phyloP scores from a whole-genome alignment of 2,888 invertebrate species.

The Napeogenes sylphis region DNA sequence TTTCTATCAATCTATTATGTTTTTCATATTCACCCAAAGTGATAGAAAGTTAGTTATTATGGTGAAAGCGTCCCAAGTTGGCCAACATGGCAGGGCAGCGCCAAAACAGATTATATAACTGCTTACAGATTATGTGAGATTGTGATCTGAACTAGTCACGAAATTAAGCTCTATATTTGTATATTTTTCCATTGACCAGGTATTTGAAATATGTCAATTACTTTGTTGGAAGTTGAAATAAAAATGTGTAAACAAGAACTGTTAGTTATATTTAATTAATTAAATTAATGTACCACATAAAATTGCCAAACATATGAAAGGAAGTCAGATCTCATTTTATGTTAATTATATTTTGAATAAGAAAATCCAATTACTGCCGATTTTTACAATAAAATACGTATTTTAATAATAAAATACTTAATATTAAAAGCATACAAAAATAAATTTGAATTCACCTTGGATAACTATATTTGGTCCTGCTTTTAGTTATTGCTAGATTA shows the following conservation, averaged over 20 bases:
- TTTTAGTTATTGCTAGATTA: constrained; percentile 32
- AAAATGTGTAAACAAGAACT: no score
- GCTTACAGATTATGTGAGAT: constrained; percentile 62
- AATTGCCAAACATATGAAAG: no score
- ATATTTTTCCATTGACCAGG: constrained; percentile 5
- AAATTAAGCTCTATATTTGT: constrained; percentile 8
- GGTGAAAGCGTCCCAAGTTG: constrained; percentile 63
- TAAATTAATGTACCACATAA: no score
- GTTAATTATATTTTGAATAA: no score
- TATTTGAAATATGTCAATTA: neutral
- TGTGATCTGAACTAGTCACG: constrained; percentile 31
- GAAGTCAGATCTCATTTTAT: no score
- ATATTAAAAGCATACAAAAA: constrained; percentile 21
- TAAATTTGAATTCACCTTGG: constrained; percentile 30
- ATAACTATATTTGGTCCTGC: constrained; percentile 29
- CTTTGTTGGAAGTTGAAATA: no score
- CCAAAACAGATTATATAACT: constrained; percentile 64
- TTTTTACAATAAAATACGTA: no score
- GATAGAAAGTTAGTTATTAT: constrained; percentile 61
- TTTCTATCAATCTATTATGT: no score
- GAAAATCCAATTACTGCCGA: no score
- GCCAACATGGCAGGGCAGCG: constrained; percentile 45
- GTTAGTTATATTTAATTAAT: no score
- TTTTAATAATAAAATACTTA: no score
- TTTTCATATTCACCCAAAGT: no score